phyloP scores from a whole-genome alignment of 1,140 invertebrate species.

The Drosophila melanica region DNA sequence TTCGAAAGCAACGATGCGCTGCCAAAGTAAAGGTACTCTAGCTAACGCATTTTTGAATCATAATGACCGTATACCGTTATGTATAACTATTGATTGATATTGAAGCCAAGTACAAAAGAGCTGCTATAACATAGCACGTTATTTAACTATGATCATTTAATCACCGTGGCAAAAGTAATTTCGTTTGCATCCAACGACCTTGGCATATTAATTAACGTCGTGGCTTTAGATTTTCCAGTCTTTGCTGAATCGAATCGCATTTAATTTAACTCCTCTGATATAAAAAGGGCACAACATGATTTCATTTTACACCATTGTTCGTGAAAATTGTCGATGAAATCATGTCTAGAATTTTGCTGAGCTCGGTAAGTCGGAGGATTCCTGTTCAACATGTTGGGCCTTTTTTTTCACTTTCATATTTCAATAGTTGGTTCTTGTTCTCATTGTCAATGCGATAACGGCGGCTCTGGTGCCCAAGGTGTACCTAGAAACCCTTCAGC shows the following conservation, averaged over 20 bases:
- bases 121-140: neutral
- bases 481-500: neutral
- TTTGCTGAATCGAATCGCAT: neutral
- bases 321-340: neutral
- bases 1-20: constrained; percentile 7
- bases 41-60: too few relatives aligned
- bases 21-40: neutral
- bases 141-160: constrained; percentile 21
- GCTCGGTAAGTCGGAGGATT: neutral
- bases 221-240: too few relatives aligned
- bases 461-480: neutral
- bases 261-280: neutral
- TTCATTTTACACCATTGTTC: neutral
- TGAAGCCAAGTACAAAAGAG: too few relatives aligned
- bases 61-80: too few relatives aligned
- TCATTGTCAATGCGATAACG: neutral
- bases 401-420: neutral
- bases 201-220: neutral
- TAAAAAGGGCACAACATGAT: neutral
- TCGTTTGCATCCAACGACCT: constrained; percentile 29
- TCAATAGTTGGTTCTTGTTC: neutral
- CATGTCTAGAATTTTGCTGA: neutral
- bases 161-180: constrained; percentile 50
- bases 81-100: too few relatives aligned
- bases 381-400: neutral